Evolutionary conservation across 2,113 vertebrate genomes (phyloP), one percentile per base, ranked within the genome.

Genomic region (Siphamia tubifer): DNA sequence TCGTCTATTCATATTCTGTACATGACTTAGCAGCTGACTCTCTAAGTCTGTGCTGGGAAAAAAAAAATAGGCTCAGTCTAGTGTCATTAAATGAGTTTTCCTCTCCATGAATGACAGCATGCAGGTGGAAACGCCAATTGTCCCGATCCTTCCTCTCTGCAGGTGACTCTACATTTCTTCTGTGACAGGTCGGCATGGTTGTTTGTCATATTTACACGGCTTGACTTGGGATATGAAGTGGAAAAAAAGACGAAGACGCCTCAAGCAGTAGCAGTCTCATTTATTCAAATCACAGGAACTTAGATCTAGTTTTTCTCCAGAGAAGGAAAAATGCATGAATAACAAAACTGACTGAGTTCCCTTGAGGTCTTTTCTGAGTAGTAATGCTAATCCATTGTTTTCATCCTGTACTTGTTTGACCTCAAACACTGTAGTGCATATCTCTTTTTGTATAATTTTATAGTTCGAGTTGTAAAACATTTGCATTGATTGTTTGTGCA

Each of bases 121-220:
- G 43, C 68, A 43, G 35, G 36, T 57, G 64, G 73, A 63, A 53
- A 68, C 45, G 65, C 39, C 42, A 47, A 56, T 55, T 52, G 42
- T 45, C 43, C 34, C 43, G 10, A 48, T 38, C 27, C 21, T 42
- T 40, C 40, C 15, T 52, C 76, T 61, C 49, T 38, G 9, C 56
- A 54, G 39, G 32, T 62, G 65, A 66, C n/a, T 13, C 55, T 7
- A 36, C 52, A 68, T 84, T 34, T 69, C 28, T 32, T 53, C 44
- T 15, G n/a, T 63, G 69, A 67, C 76, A 69, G 65, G 44, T 9
- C 8, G 2, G 24, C n/a, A 13, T 58, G 49, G 35, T 52, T 74
- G 54, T 87, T 82, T 68, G 81, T 87, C 81, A 76, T 36, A 70
- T 57, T 85, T 79, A 63, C 68, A 56, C 35, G 11, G 61, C 47